Percentiles rank a stretch among this genome's conserved stretches.
phyloP scores from a whole-genome alignment of 2,113 vertebrate genomes.

The Corythoichthys haematopterus region DNA sequence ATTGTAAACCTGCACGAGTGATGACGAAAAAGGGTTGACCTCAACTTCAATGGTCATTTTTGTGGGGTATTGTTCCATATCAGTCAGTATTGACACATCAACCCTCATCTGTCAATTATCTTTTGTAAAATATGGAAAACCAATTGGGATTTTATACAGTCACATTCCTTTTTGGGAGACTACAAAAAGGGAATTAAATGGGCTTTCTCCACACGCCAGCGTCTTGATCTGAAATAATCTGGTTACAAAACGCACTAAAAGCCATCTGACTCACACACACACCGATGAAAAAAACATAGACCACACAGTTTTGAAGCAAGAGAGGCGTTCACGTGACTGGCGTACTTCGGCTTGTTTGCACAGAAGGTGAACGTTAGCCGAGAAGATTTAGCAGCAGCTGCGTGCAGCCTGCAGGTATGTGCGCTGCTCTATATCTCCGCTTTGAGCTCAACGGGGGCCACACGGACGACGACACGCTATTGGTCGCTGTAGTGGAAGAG shows the following conservation, averaged over 20 bases:
- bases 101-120: background rate
- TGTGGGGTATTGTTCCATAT: too few relatives aligned
- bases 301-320: constrained; percentile 12
- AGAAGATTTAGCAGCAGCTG: constrained; percentile 65
- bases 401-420: constrained; percentile 60
- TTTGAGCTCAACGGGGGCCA: constrained; percentile 34
- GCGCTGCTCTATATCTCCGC: constrained; percentile 31
- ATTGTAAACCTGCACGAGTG: constrained; percentile 5
- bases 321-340: constrained; percentile 23
- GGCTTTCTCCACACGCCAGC: background rate
- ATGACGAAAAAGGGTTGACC: too few relatives aligned
- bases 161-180: constrained; percentile 17
- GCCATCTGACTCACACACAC: constrained; percentile 7
- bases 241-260: constrained; percentile 2
- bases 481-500: background rate
- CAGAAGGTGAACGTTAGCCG: constrained; percentile 64
- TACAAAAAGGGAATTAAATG: constrained; percentile 5
- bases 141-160: background rate
- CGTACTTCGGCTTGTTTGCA: constrained; percentile 50
- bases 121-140: background rate
- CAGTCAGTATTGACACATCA: too few relatives aligned
- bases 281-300: constrained; percentile 3
- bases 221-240: constrained; percentile 11
- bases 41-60: too few relatives aligned
- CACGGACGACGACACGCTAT: constrained; percentile 27